Evolutionary conservation across 1,140 invertebrate species (phyloP), one percentile per base, ranked within the genome.

Genomic region (Drosophila repletoides): DNA sequence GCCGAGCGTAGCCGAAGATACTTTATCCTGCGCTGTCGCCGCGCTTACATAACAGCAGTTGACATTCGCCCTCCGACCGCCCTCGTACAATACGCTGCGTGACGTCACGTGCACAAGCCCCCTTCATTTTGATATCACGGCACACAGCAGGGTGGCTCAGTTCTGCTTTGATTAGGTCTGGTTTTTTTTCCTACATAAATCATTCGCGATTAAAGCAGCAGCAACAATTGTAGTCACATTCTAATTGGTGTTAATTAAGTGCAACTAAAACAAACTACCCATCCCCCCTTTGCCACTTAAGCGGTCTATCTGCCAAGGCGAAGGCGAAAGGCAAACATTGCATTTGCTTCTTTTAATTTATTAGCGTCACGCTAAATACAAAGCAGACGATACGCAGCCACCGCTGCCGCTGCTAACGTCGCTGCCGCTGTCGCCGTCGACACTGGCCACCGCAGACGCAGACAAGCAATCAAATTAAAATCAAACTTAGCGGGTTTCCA

Each of bases 401-500:
- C 29, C 26, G 49, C 22, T 21, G 41, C 31, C 15, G 53, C 5
- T 14, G 28, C 14, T 15, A 21, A 21, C 21, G 19, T 19, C 48
- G 31, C 41, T 14, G 41, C 22, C 24, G 15, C 3, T 9, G 40
- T 6, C 15, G 43, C 14, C 7, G 53, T 29, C n/a, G 26, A n/a
- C n/a, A n/a, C n/a, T n/a, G n/a, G n/a, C n/a, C n/a, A n/a, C 7
- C 17, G 17, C 9, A 3, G 40, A 22, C 14, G 22, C 29, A 59
- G 28, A 66, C 22, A 38, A 61, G 75, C 63, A 86, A 86, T 86
- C 75, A 84, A 77, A 79, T 76, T 72, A 72, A 72, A 60, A 71
- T 74, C 55, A 72, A 84, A 86, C 80, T 84, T 84, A 65, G 75
- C 80, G 75, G 80, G 80, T 80, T 84, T 86, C 72, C 56, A 86